Evolutionary conservation across 2,797 vertebrate genomes (phyloP).

Genomic region (Coranthus polyacanthus): DNA sequence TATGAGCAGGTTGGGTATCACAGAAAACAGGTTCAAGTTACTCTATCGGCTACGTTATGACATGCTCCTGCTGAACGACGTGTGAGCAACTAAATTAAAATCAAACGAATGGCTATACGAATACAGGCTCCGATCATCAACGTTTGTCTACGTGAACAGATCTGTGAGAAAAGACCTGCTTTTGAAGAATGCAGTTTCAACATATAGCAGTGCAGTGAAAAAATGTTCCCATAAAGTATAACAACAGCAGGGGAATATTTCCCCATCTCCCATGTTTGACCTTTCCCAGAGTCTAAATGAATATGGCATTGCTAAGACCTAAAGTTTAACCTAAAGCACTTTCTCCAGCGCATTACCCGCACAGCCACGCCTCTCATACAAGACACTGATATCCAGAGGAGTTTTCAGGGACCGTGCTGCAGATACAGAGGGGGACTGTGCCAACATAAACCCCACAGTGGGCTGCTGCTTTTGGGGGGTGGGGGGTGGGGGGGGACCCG

Average conservation of each 20-base stretch:
- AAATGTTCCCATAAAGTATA: conserved; percentile 29
- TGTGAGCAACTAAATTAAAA: conserved; percentile 28
- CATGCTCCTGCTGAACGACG: conserved; percentile 16
- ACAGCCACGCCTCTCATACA: conserved; percentile 41
- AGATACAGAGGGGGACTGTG: conserved; percentile 53
- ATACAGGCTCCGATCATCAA: conserved; percentile 8
- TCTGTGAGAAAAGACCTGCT: not conserved
- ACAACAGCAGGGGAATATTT: conserved; percentile 27
- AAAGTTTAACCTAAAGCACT: conserved; percentile 48
- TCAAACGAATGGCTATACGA: not conserved
- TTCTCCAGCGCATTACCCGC: conserved; percentile 51
- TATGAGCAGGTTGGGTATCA: conserved; percentile 29
- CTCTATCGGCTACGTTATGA: conserved; percentile 1
- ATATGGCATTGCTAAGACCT: conserved; percentile 33
- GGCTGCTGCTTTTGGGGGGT: conserved; percentile 61
- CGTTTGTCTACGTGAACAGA: not conserved
- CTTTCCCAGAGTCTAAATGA: conserved; percentile 52
- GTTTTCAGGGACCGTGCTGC: conserved; percentile 51
- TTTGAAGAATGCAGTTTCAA: conserved; percentile 23
- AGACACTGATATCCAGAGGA: conserved; percentile 39
- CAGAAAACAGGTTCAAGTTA: conserved; percentile 34
- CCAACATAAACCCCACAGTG: conserved; percentile 73
- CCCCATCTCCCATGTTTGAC: conserved; percentile 32
- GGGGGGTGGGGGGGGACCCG: no score
- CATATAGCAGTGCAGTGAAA: conserved; percentile 7